Evolutionary conservation across 2,888 invertebrate species (phyloP).

Genomic region (Pristionchus japonicus): DNA sequence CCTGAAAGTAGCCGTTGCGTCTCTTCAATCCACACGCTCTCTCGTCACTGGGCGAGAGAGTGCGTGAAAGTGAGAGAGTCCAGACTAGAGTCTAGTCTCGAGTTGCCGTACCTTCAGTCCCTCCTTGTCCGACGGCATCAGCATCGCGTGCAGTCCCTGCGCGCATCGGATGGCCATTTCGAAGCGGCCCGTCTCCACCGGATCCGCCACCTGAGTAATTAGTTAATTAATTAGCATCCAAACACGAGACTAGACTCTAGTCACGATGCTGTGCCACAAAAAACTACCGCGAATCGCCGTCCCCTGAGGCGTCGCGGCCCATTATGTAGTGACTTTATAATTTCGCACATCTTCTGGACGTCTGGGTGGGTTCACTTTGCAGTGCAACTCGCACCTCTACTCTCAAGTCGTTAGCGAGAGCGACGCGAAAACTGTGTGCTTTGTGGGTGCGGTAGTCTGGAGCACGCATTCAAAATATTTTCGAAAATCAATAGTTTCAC

Average conservation of each 20-base stretch:
- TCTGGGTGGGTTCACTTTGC: neutral
- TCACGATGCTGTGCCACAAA: neutral
- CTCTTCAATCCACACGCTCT: too few species aligned
- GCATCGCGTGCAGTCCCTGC: constrained; percentile 35
- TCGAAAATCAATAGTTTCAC: too few species aligned
- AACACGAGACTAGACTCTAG: neutral
- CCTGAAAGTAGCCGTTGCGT: too few species aligned
- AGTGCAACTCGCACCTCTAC: neutral
- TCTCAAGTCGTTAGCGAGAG: constrained; percentile 19
- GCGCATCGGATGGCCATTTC: constrained; percentile 48
- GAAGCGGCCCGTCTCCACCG: constrained; percentile 48
- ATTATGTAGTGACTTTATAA: constrained; percentile 2
- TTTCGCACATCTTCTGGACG: constrained; percentile 43
- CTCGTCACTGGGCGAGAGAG: too few species aligned
- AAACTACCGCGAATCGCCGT: constrained; percentile 45
- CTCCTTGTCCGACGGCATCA: neutral
- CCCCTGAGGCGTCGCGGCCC: constrained; percentile 44
- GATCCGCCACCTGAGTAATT: constrained; percentile 51
- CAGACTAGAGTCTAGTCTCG: neutral
- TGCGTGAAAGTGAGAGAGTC: too few species aligned
- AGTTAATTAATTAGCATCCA: neutral
- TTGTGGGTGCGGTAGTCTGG: neutral
- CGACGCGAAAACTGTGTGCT: constrained; percentile 46
- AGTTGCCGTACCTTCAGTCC: neutral
- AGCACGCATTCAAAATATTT: neutral